Evolutionary conservation across 2,797 vertebrate species (phyloP).

Genomic region (Gymnocypris eckloni): DNA sequence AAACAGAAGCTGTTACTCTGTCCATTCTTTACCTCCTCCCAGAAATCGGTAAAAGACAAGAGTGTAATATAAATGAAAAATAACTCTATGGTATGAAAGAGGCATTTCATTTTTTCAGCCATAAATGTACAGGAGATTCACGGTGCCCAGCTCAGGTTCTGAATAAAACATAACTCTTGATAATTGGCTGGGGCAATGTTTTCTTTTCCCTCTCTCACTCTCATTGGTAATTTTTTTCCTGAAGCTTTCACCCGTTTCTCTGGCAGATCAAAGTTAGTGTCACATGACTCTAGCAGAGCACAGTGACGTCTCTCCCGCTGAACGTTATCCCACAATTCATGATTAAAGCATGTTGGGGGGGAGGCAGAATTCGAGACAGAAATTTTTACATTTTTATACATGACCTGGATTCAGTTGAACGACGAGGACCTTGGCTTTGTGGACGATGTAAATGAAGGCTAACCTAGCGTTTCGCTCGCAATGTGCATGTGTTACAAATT

Average conservation of each 20-base stretch:
- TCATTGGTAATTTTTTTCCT: conserved; percentile 81
- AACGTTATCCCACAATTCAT: conserved; percentile 76
- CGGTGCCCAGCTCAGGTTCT: conserved; percentile 55
- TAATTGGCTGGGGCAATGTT: conserved; percentile 74
- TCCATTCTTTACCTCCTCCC: conserved; percentile 27
- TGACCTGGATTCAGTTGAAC: conserved; percentile 52
- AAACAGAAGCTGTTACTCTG: conserved; percentile 44
- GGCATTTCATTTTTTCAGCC: conserved; percentile 42
- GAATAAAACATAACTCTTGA: conserved; percentile 74
- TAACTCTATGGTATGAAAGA: conserved; percentile 52
- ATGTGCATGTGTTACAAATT: background rate
- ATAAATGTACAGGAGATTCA: conserved; percentile 59
- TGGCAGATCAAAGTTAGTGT: conserved; percentile 81
- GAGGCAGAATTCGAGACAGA: conserved; percentile 62
- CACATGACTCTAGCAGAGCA: conserved; percentile 75
- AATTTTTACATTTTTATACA: conserved; percentile 49
- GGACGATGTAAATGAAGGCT: conserved; percentile 20
- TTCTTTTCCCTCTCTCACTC: conserved; percentile 66
- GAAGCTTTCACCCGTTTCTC: conserved; percentile 76
- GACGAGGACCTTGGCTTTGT: background rate
- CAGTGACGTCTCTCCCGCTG: conserved; percentile 72
- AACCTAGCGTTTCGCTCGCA: background rate
- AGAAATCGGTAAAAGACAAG: conserved; percentile 38
- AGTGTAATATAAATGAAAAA: conserved; percentile 58
- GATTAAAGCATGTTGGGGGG: conserved; percentile 75